A percentile compares a stretch with the other conserved stretches of the same genome.
phyloP scores from a whole-genome alignment of 2,888 invertebrate species.

The Ennomos fuscantarius region DNA sequence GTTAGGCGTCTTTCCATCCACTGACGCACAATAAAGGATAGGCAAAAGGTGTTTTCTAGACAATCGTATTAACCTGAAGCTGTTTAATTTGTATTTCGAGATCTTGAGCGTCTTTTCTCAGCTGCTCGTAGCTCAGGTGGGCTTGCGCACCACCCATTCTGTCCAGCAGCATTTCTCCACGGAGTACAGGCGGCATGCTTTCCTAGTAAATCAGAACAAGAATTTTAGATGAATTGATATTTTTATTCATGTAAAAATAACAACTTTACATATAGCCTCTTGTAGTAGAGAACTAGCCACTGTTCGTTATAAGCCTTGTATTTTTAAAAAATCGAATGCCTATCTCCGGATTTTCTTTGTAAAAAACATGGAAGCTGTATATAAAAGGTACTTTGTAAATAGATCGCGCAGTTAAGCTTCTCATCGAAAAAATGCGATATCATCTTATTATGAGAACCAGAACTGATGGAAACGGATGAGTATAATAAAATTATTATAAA shows the following conservation, averaged over 20 bases:
- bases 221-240: too few species aligned
- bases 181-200: slow-evolving; percentile 89
- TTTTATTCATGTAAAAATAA: too few species aligned
- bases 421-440: slow-evolving; percentile 14
- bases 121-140: slow-evolving; percentile 90
- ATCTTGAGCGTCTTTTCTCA: slow-evolving; percentile 93
- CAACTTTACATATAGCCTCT: too few species aligned
- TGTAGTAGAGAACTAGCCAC: too few species aligned
- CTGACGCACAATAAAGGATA: too few species aligned
- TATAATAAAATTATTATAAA: too few species aligned
- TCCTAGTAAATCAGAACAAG: slow-evolving; percentile 73
- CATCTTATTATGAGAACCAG: not conserved
- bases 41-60: too few species aligned
- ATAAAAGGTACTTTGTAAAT: slow-evolving; percentile 7
- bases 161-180: slow-evolving; percentile 94
- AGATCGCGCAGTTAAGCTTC: slow-evolving; percentile 7
- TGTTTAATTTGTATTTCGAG: slow-evolving; percentile 95
- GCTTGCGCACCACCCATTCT: slow-evolving; percentile 88
- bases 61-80: slow-evolving; percentile 81
- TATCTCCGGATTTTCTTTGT: not conserved
- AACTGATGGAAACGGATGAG: too few species aligned
- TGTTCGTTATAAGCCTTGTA: too few species aligned
- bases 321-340: too few species aligned
- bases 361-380: slow-evolving; percentile 1
- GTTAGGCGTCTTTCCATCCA: too few species aligned